Evolutionary conservation across 2,113 vertebrate genomes (phyloP).

Genomic region (Pteronura brasiliensis): DNA sequence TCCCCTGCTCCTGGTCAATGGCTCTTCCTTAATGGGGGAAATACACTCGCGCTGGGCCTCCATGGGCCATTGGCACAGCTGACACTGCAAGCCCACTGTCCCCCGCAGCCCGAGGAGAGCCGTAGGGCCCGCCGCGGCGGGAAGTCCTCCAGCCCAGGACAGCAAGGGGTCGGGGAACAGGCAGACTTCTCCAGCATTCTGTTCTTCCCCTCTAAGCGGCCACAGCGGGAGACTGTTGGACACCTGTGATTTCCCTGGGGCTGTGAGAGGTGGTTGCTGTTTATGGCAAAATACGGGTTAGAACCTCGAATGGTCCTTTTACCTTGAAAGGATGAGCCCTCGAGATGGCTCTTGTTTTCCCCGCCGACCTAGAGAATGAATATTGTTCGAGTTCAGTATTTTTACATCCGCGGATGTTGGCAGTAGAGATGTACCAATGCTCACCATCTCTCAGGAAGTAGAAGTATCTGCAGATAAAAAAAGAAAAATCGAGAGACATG

Average conservation of each 20-base stretch:
- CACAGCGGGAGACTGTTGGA: background rate
- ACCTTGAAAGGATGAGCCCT: background rate
- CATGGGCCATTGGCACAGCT: rapidly evolving
- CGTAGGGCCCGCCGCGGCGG: rapidly evolving
- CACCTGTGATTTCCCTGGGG: background rate
- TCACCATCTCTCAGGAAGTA: background rate
- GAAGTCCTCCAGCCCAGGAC: background rate
- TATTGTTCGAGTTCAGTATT: background rate
- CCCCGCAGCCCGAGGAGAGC: background rate
- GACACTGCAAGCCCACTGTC: rapidly evolving
- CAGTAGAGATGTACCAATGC: background rate
- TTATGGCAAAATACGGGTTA: background rate
- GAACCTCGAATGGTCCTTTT: background rate
- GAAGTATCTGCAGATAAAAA: background rate
- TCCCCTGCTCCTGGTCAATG: background rate
- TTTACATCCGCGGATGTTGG: background rate
- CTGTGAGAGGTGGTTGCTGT: background rate
- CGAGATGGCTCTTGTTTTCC: background rate
- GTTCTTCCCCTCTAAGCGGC: background rate
- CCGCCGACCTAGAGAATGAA: background rate
- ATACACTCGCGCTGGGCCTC: background rate
- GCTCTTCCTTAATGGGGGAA: background rate
- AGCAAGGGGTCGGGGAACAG: background rate
- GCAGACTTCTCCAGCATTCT: rapidly evolving
- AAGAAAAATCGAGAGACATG: background rate